Conservation (phyloP, 2,888 invertebrate genomes). For the Lomographa bimaculata region DNA sequence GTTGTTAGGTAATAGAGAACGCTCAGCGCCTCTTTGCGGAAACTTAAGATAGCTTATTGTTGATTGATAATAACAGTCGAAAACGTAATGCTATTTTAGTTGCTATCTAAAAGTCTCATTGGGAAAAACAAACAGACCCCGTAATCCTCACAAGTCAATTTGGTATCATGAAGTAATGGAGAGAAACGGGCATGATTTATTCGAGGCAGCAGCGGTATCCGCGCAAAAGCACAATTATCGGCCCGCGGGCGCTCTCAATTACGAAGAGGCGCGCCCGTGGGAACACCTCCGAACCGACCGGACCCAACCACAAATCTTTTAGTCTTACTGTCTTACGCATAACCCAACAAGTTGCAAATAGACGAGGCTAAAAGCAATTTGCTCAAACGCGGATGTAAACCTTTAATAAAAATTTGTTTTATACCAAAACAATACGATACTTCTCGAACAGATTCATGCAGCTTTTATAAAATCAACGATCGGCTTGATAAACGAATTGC, state of each 20-base stretch:
- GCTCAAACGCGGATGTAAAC: conserved; percentile 12
- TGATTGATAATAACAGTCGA: too few relatives aligned
- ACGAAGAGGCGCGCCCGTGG: conserved; percentile 79
- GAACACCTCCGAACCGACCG: conserved; percentile 67
- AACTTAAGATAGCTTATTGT: too few relatives aligned
- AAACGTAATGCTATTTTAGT: too few relatives aligned
- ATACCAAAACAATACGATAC: background rate
- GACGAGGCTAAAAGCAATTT: conserved; percentile 33
- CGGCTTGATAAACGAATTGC: conserved; percentile 67
- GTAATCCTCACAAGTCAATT: conserved; percentile 74
- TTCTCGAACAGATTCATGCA: conserved; percentile 15
- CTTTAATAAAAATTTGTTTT: conserved; percentile 16
- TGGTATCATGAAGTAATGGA: conserved; percentile 81
- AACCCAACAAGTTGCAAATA: conserved; percentile 60
- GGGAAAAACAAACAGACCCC: conserved; percentile 38
- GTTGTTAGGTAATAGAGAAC: too few relatives aligned
- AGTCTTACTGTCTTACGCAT: conserved; percentile 63
- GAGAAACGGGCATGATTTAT: conserved; percentile 82
- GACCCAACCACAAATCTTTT: conserved; percentile 72
- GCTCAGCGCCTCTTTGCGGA: too few relatives aligned
- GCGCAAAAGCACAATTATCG: conserved; percentile 79
- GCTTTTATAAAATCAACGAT: conserved; percentile 47
- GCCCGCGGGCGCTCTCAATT: conserved; percentile 83
- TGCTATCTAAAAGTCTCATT: too few relatives aligned
- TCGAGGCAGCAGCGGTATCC: conserved; percentile 57